Evolutionary conservation across 2,797 vertebrate species (phyloP).

Genomic region (Cacajao melanocephalus): DNA sequence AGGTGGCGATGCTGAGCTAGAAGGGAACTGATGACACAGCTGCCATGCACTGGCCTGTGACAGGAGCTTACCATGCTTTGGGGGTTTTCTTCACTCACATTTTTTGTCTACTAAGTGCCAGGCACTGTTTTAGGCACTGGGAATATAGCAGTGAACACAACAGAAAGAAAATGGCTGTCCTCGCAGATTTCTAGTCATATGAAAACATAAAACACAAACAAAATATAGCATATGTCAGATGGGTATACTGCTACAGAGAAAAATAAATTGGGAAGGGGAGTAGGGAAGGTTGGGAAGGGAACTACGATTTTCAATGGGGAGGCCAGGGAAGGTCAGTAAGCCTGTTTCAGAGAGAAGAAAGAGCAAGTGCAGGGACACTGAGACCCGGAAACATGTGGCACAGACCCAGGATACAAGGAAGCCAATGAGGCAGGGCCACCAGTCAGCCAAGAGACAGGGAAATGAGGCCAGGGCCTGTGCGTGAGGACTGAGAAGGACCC

Average conservation of each 20-base stretch:
- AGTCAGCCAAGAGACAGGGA: fast-evolving
- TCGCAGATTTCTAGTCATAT: background rate
- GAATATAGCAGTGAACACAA: background rate
- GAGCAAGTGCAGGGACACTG: background rate
- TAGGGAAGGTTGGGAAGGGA: background rate
- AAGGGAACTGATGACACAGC: background rate
- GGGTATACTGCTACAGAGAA: background rate
- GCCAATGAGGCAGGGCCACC: background rate
- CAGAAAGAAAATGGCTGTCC: background rate
- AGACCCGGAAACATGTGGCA: background rate
- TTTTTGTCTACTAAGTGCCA: background rate
- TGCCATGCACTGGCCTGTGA: background rate
- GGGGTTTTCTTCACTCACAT: background rate
- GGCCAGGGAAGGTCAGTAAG: background rate
- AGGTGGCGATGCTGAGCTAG: background rate
- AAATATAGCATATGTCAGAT: background rate
- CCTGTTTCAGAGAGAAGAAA: background rate
- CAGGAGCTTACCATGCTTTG: background rate
- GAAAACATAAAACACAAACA: background rate
- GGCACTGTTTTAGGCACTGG: background rate
- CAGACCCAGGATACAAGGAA: background rate
- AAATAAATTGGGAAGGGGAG: background rate
- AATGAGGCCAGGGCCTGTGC: background rate
- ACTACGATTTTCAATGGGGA: background rate
- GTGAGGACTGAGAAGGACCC: background rate